These are phyloP conservation scores for Cryptocheilus praepositus DNA, from an alignment of 2,888 invertebrate genomes.

Conservation along the genomic window DNA sequence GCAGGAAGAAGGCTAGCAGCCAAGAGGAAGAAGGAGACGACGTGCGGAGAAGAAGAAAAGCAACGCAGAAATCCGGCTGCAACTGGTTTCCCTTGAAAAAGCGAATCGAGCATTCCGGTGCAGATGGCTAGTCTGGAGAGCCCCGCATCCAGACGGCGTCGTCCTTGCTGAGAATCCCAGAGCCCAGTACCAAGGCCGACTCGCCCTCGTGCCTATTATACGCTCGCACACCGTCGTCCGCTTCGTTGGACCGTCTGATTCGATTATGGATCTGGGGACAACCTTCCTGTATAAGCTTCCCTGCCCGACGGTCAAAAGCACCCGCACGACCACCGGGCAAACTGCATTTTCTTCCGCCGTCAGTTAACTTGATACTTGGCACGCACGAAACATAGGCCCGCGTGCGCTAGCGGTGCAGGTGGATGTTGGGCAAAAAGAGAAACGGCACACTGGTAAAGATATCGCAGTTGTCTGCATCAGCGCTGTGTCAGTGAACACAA, in stretches of 20 bases:
- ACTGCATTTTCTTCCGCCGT: no score
- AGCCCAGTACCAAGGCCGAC: slow-evolving; percentile 48
- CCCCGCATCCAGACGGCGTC: slow-evolving; percentile 14
- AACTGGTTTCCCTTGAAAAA: slow-evolving; percentile 61
- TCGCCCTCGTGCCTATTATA: slow-evolving; percentile 23
- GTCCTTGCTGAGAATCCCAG: slow-evolving; percentile 56
- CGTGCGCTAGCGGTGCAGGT: no score
- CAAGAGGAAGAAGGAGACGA: background rate
- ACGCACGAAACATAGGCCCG: no score
- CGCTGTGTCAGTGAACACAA: no score
- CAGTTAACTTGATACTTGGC: no score
- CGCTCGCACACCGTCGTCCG: slow-evolving; percentile 2
- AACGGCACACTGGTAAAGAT: no score
- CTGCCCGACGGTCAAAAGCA: background rate
- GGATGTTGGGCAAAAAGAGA: no score
- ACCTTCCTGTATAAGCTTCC: slow-evolving; percentile 11
- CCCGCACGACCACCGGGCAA: background rate
- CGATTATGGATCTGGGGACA: slow-evolving; percentile 22
- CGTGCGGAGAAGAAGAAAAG: slow-evolving; percentile 33
- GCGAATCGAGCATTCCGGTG: slow-evolving; percentile 32
- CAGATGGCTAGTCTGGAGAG: slow-evolving; percentile 14
- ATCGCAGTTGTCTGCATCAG: no score
- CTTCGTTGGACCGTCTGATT: slow-evolving; percentile 25
- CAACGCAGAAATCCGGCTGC: slow-evolving; percentile 36
- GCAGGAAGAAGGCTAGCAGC: slow-evolving; percentile 2